Conservation (phyloP, 2,888 invertebrate species). For the Thymelicus sylvestris region DNA sequence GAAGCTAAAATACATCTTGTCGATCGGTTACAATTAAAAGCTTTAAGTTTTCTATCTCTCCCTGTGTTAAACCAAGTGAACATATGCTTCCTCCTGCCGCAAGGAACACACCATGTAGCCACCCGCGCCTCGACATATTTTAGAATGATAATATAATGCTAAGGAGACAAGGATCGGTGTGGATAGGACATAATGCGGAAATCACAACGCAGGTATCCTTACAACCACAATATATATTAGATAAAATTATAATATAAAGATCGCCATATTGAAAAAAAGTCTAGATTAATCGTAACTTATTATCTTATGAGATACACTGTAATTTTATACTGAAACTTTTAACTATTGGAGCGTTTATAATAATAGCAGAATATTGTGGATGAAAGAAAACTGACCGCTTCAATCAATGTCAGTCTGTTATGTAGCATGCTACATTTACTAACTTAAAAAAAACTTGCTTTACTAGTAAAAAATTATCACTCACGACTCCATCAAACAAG, state of each 20-base stretch:
- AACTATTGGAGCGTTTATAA: conserved; percentile 78
- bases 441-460: conserved; percentile 75
- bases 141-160: conserved; percentile 51
- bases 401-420: conserved; percentile 74
- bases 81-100: conserved; percentile 72
- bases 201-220: conserved; percentile 86
- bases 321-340: conserved; percentile 80
- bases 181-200: conserved; percentile 74
- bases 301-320: conserved; percentile 84
- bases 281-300: conserved; percentile 84
- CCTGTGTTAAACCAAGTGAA: conserved; percentile 75
- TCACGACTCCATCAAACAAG: conserved; percentile 78
- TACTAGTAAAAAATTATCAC: conserved; percentile 79
- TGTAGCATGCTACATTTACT: conserved; percentile 81
- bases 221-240: conserved; percentile 90
- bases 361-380: conserved; percentile 80
- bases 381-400: conserved; percentile 83
- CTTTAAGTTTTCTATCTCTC: conserved; percentile 75
- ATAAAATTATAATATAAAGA: conserved; percentile 86
- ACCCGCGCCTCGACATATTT: conserved; percentile 57
- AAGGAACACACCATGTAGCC: conserved; percentile 73
- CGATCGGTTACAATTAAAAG: conserved; percentile 82
- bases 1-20: conserved; percentile 84
- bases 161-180: conserved; percentile 65
- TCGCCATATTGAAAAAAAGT: conserved; percentile 85